phyloP scores from a whole-genome alignment of 2,888 invertebrate species.

The Diloba caeruleocephala region DNA sequence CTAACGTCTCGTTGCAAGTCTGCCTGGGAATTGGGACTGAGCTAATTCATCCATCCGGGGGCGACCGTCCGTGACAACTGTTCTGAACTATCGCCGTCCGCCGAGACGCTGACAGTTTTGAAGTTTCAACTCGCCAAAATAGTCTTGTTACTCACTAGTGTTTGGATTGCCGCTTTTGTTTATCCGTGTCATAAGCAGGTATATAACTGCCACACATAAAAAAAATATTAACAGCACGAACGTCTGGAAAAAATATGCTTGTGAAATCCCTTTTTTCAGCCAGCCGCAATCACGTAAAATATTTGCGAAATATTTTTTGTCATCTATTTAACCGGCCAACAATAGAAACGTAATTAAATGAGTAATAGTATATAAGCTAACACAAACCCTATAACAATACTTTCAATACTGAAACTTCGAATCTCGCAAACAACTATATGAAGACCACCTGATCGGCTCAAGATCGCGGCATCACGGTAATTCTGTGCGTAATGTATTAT shows the following conservation, averaged over 20 bases:
- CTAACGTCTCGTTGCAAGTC: constrained; percentile 77
- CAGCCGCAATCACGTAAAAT: too few species aligned
- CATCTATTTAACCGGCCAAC: too few species aligned
- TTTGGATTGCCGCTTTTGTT: constrained; percentile 22
- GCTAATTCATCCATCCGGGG: constrained; percentile 59
- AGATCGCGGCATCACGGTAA: constrained; percentile 20
- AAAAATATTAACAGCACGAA: too few species aligned
- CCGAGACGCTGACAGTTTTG: constrained; percentile 24
- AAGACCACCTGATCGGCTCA: constrained; percentile 11
- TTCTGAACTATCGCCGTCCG: constrained; percentile 18
- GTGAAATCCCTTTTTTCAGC: too few species aligned
- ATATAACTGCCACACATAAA: neutral
- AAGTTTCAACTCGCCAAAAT: constrained; percentile 32
- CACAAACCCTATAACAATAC: neutral
- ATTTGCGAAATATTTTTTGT: too few species aligned
- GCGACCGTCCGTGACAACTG: constrained; percentile 38
- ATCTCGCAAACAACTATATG: constrained; percentile 29
- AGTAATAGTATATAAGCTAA: neutral
- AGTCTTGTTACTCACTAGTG: constrained; percentile 28
- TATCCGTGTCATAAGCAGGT: neutral
- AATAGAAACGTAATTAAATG: too few species aligned
- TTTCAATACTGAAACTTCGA: constrained; percentile 9
- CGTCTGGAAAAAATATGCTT: too few species aligned
- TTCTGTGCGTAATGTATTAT: constrained; percentile 39
- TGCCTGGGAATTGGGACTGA: constrained; percentile 70